These are phyloP conservation scores for Bovichtus diacanthus DNA, from an alignment of 2,797 vertebrate genomes.

Conservation along the genomic window DNA sequence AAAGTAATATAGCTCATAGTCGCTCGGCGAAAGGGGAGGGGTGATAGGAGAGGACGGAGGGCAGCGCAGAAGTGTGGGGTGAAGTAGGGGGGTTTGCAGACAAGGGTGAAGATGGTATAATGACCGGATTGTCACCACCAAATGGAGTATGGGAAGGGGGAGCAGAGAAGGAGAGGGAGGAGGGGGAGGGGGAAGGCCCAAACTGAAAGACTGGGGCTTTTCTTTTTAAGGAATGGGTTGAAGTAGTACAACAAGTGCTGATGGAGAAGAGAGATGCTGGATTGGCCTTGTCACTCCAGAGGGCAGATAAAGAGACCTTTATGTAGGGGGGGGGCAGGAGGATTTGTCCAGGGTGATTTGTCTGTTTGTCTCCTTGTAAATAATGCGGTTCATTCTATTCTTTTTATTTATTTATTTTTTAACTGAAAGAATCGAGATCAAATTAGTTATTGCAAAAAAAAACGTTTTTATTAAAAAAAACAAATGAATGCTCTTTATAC, in stretches of 20 bases:
- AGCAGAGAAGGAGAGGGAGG: conserved; percentile 30
- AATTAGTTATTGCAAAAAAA: conserved; percentile 33
- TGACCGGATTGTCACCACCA: conserved; percentile 92
- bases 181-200: conserved; percentile 62
- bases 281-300: conserved; percentile 76
- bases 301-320: conserved; percentile 81
- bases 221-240: conserved; percentile 75
- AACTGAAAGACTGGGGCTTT: conserved; percentile 81
- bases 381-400: conserved; percentile 26
- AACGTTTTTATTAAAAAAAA: no score
- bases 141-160: conserved; percentile 73
- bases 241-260: conserved; percentile 84
- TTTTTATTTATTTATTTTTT: not conserved
- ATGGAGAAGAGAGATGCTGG: conserved; percentile 67
- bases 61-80: conserved; percentile 66
- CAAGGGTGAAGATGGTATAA: conserved; percentile 89
- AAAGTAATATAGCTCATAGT: conserved; percentile 98
- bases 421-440: not conserved
- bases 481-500: not conserved
- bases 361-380: conserved; percentile 47
- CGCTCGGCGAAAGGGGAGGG: conserved; percentile 77
- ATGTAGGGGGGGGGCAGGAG: conserved; percentile 54
- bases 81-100: conserved; percentile 69
- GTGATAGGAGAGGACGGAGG: conserved; percentile 67
- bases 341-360: conserved; percentile 74